These are phyloP conservation scores for Cisticola juncidis DNA, from an alignment of 2,113 vertebrate species.

Conservation along the genomic window DNA sequence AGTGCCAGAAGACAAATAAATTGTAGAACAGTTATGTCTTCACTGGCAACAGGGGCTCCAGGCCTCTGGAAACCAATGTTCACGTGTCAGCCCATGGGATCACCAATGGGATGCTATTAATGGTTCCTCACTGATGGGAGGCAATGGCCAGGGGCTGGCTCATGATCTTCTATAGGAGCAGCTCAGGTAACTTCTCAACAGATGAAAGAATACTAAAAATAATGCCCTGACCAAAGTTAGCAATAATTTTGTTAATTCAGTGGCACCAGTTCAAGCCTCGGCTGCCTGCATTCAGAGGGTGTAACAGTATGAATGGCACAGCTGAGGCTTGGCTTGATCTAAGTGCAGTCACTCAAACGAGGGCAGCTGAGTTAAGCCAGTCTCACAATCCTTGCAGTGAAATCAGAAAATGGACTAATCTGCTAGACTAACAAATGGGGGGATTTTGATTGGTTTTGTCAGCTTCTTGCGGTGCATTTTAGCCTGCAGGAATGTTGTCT, in stretches of 20 bases:
- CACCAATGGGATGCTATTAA: neutral
- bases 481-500: constrained; percentile 36
- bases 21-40: neutral
- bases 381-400: neutral
- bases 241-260: neutral
- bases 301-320: neutral
- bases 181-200: neutral
- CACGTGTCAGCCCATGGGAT: neutral
- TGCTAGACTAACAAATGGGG: neutral
- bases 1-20: neutral
- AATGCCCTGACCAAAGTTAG: neutral
- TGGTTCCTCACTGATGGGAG: neutral
- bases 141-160: neutral
- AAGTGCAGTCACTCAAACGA: neutral
- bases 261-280: neutral
- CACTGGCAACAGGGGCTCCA: neutral
- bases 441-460: constrained; percentile 50
- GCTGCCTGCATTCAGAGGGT: neutral
- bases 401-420: constrained; percentile 18
- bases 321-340: neutral
- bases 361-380: neutral
- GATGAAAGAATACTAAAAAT: neutral
- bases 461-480: constrained; percentile 28
- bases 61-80: neutral
- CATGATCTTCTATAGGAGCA: neutral